Evolutionary conservation across 2,888 invertebrate species (phyloP), one percentile per base, ranked within the genome.

Genomic region (Diarsia brunnea): DNA sequence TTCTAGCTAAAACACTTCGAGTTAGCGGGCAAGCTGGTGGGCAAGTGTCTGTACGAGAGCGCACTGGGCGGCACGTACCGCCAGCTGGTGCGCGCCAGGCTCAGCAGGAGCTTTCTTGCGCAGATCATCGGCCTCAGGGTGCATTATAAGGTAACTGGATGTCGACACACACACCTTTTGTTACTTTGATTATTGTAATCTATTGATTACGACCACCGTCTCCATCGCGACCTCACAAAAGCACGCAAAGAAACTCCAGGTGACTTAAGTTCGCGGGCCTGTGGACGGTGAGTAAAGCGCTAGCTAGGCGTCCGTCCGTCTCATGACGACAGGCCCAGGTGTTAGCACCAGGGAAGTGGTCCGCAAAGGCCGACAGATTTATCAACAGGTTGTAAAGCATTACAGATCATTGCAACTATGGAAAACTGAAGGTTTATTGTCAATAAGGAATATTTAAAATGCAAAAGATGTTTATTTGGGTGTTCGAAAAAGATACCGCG

Each of bases 1-100:
- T 71, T 69, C 0, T 92, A 96, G 96, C 92, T 99, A 78, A 98
- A 99, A 89, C 98, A 99, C 95, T 99, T 98, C 93, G 99, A 99
- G 95, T 98, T 98, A 90, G 99, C 99, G 53, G 99, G 99, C 71
- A 98, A 98, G 95, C 97, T 99, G 88, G 99, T 99, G 58, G 99
- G 99, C 79, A 99, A 99, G 96, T 99, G 99, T 94, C 96, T 99
- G 88, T 99, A 99, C 93, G 99, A 99, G 96, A 98, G 98, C 78
- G 98, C 99, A 7, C 97, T 99, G 71, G 99, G 99, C 53, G 98
- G 98, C 75, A 97, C 98, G 21, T 99, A 99, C 95, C 97, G 98
- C 0, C 99, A 99, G 94, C 96, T 99, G 81, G 99, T 99, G 81
- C 97, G 99, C 69, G 99, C 99, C 2, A 96, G 99, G 72, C 99